Base-by-base conservation (phyloP, 2,888 invertebrate genomes). In the Hyalella azteca region DNA sequence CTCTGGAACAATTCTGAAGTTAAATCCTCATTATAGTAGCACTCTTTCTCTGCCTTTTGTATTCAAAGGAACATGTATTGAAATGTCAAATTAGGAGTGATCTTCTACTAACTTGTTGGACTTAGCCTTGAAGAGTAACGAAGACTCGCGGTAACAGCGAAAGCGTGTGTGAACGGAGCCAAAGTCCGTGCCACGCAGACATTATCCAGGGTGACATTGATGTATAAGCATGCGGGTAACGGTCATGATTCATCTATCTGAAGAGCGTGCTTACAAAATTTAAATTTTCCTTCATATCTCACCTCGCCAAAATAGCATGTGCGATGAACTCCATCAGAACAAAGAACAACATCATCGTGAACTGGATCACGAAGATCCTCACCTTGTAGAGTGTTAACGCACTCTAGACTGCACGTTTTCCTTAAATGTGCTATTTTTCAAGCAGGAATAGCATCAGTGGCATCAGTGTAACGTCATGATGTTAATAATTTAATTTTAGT, bases 141-240 rank as follows among this genome's bases (percentile, higher is more conserved):
- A 32, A 66, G 36, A 32, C 11, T 36, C 19, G 39, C 66, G 66
- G 19, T 66, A 66, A 66, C 66, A 36, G 36, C 66, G 66, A 66
- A 66, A 66, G 36, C 66, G 66, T 66, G 66, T 66, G 66, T 36
- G 66, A 36, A 36, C n/a, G 36, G 66, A 66, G n/a, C 66, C 36
- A 19, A 36, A 66, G 32, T 32, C 66, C 66, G 66, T 66, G 66
- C 66, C 36, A 32, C 11, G 2, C 66, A 66, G 66, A 66, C 66
- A 66, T 66, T 66, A 66, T 66, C 66, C 66, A 66, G 36, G 32
- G 66, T 29, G 66, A 66, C 66, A 66, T 66, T 66, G 66, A 66
- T 66, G 66, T 66, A 66, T 66, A 66, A 66, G 66, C 66, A 66
- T 36, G 66, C 19, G 66, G 36, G 36, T 66, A 66, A 32, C 66